Conservation (phyloP, 2,888 invertebrate genomes). For the Cosmorhoe ocellata region DNA sequence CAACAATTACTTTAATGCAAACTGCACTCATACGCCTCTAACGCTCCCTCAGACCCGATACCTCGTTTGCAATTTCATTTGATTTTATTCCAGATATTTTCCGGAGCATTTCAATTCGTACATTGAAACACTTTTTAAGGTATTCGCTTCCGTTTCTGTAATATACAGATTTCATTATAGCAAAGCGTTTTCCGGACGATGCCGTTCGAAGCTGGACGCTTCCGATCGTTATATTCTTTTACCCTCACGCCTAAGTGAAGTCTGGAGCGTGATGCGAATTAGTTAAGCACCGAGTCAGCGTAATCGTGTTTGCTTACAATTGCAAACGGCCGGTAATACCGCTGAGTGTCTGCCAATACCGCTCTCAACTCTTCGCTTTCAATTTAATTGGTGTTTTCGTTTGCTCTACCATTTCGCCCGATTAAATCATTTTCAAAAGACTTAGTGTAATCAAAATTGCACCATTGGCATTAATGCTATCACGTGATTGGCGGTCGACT, state of each 20-base stretch:
- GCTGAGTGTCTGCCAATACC: slow-evolving; percentile 64
- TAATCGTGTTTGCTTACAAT: slow-evolving; percentile 72
- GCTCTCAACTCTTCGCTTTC: slow-evolving; percentile 56
- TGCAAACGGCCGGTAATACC: slow-evolving; percentile 64
- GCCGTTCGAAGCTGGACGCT: slow-evolving; percentile 43
- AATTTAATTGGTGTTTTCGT: slow-evolving; percentile 56
- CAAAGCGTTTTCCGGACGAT: slow-evolving; percentile 59
- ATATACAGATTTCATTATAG: slow-evolving; percentile 66
- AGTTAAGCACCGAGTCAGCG: slow-evolving; percentile 64
- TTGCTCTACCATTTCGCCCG: slow-evolving; percentile 38
- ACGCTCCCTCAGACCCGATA: slow-evolving; percentile 50
- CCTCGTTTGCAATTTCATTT: slow-evolving; percentile 67
- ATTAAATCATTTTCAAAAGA: slow-evolving; percentile 38
- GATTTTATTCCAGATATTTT: slow-evolving; percentile 51
- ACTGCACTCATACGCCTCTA: slow-evolving; percentile 56
- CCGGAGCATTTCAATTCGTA: slow-evolving; percentile 53
- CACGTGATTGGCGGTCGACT: neutral
- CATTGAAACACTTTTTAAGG: slow-evolving; percentile 63
- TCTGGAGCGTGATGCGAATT: slow-evolving; percentile 69
- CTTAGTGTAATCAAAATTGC: slow-evolving; percentile 1
- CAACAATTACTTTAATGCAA: slow-evolving; percentile 65
- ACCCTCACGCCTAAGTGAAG: slow-evolving; percentile 47
- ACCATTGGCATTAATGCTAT: slow-evolving; percentile 1
- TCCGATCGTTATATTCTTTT: slow-evolving; percentile 53
- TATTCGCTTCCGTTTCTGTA: slow-evolving; percentile 45